Evolutionary conservation across 1,140 invertebrate species (phyloP).

Genomic region (Spodoptera frugiperda): DNA sequence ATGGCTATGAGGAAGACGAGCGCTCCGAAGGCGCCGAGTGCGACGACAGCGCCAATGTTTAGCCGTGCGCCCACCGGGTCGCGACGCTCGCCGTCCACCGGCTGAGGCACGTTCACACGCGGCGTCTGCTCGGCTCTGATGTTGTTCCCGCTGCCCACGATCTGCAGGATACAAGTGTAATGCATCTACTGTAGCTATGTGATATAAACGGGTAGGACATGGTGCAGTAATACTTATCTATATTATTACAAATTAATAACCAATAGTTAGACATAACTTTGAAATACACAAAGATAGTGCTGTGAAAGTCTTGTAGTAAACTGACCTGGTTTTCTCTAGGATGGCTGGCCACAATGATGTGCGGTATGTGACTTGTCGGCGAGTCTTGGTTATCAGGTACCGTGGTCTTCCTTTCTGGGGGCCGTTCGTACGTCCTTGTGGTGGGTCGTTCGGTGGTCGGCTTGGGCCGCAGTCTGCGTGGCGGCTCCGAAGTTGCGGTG

Average conservation of each 20-base stretch:
- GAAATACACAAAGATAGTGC: too few relatives aligned
- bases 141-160: constrained; percentile 76
- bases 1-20: constrained; percentile 96
- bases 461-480: constrained; percentile 65
- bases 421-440: constrained; percentile 73
- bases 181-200: not conserved
- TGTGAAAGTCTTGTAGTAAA: too few relatives aligned
- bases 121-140: constrained; percentile 86
- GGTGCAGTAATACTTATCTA: not conserved
- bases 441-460: constrained; percentile 69
- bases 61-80: constrained; percentile 91
- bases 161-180: constrained; percentile 52
- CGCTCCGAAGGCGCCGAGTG: constrained; percentile 95
- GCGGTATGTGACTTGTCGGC: constrained; percentile 79
- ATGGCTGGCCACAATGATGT: constrained; percentile 89
- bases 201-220: not conserved
- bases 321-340: constrained; percentile 87
- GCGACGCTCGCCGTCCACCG: constrained; percentile 89
- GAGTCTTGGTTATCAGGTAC: constrained; percentile 71
- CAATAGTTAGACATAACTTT: too few relatives aligned
- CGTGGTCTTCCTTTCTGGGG: constrained; percentile 71
- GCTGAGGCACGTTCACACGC: constrained; percentile 89
- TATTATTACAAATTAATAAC: too few relatives aligned
- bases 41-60: constrained; percentile 95
- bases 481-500: constrained; percentile 53